These are phyloP conservation scores for Aphodius sticticus DNA, from an alignment of 2,888 invertebrate species.

Conservation along the genomic window DNA sequence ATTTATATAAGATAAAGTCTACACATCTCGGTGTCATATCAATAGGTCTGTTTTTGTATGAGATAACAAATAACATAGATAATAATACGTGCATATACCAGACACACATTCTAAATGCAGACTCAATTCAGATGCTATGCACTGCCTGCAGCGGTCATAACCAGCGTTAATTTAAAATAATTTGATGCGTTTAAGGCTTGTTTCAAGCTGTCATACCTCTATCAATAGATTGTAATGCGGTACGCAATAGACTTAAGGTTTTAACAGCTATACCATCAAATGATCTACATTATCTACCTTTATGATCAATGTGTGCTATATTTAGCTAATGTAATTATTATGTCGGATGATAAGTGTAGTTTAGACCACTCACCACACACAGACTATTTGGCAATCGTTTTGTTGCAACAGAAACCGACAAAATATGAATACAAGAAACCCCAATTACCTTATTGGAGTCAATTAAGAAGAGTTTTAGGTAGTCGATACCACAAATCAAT, in stretches of 20 bases:
- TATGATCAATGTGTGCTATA: background rate
- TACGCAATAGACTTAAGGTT: background rate
- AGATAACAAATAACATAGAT: slow-evolving; percentile 4
- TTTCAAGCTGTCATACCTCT: background rate
- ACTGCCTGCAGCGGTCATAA: background rate
- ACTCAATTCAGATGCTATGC: background rate
- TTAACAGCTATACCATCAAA: background rate
- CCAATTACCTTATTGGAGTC: no score
- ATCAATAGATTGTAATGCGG: no score
- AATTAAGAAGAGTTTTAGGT: no score
- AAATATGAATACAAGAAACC: no score
- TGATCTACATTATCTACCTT: background rate
- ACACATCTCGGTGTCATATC: background rate
- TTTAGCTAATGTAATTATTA: background rate
- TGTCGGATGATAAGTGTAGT: background rate
- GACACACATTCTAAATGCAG: background rate
- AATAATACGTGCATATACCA: background rate
- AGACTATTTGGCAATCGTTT: background rate
- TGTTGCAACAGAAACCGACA: no score
- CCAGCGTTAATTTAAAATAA: background rate
- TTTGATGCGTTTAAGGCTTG: background rate
- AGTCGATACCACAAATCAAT: no score
- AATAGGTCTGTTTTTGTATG: background rate
- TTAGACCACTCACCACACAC: background rate
- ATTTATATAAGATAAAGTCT: background rate